Evolutionary conservation across 2,113 vertebrate species (phyloP), one percentile per base, ranked within the genome.

Genomic region (Egretta garzetta): DNA sequence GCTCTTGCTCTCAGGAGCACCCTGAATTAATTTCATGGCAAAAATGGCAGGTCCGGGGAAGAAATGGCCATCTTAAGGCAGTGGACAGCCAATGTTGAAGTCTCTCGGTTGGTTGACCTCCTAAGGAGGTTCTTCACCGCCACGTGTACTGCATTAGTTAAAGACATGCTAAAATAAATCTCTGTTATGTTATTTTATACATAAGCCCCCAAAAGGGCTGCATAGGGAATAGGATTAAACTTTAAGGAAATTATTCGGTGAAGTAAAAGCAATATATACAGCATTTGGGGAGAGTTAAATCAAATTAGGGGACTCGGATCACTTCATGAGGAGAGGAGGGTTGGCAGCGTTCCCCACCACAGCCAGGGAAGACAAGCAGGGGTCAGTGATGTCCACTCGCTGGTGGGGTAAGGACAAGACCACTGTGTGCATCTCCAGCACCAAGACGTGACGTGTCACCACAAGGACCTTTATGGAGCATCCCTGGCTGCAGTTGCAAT

Each of bases 221-320:
- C 13, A 0, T 24, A 33, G 82, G 88, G 96, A 87, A 49, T 32
- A 35, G 86, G 83, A 75, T 94, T 91, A 89, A 95, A 86, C 91
- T 72, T 92, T 5, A 72, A 91, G 88, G 76, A 96, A 94, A 89
- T 72, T 73, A 96, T 84, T 86, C 56, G 81, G 60, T 14, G 43
- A 80, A 79, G 60, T 52, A 52, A 92, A 96, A 94, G 50, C 63
- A 83, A 92, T 35, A 26, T 11, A 30, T 10, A 21, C 6, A 52
- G 68, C 62, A 45, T 91, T 74, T 81, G 88, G 70, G 93, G 92
- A 84, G 77, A 81, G 80, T 79, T 84, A 89, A 79, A 90, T 80
- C 35, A 39, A 88, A 59, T 59, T 41, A 59, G 43, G 39, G 60
- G 37, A 7, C 32, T 67, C 0, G 0, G 75, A 64, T 73, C 41